Base-by-base conservation (phyloP, 2,888 invertebrate genomes). In the Luperina testacea region DNA sequence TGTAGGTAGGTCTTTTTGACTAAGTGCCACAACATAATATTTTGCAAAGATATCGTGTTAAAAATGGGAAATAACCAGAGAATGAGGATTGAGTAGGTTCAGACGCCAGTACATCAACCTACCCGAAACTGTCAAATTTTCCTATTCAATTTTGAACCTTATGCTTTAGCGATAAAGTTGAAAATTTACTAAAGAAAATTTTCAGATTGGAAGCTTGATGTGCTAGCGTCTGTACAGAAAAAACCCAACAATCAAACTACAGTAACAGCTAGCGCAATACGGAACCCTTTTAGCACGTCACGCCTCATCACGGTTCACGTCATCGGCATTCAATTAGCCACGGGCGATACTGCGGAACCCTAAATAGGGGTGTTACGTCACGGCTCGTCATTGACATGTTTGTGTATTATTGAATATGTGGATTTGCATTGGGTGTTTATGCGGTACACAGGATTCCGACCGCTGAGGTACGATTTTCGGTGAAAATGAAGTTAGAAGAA, bases 291-390 rank as follows among this genome's bases (percentile, higher is more conserved):
- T 82, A 86, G 72, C 88, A 72, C 86, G 92, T 89, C 91, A 90
- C 90, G 89, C 87, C 89, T 86, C 88, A 88, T 91, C 89, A 89
- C 81, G 84, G 89, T 77, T 81, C 88, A 86, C 89, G 92, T 92
- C 92, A 90, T 90, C 89, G 90, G 81, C 91, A 91, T 91, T 91
- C 90, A 91, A 92, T 92, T 92, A 92, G 90, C 90, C 83, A 89
- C 88, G 89, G 90, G 88, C 89, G 84, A 78, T 83, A 83, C 84
- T 72, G 84, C 72, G 84, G 86, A 78, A 86, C 89, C 86, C 84
- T 83, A 88, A 84, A 77, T 73, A 73, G 80, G 87, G 87, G 84
- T 67, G 84, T 75, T 78, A 82, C 83, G 85, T 86, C 84, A 87
- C 73, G 63, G 53, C 13, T n/a, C 74, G 73, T 78, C 71, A 89